Percentiles rank a stretch among this genome's conserved stretches.
phyloP scores from a whole-genome alignment of 2,113 vertebrate genomes.

The Salvelinus namaycush region DNA sequence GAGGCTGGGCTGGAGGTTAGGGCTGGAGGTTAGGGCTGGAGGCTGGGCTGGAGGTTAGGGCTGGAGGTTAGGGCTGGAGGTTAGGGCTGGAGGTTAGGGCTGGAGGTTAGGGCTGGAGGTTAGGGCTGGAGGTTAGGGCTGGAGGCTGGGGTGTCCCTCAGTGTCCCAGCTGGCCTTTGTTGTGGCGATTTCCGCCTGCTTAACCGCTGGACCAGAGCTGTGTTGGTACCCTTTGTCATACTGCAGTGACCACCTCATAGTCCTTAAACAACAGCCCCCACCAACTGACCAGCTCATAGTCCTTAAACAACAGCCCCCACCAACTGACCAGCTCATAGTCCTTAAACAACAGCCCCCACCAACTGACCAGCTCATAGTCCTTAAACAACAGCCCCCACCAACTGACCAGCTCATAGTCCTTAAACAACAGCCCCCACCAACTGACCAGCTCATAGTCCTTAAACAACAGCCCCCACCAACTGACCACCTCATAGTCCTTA shows the following conservation, averaged over 20 bases:
- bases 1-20: background rate
- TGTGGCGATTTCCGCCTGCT: conserved; percentile 69
- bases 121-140: background rate
- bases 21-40: background rate
- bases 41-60: conserved; percentile 15
- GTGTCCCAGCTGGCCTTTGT: conserved; percentile 72
- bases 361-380: no score
- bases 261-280: no score
- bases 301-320: no score
- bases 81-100: background rate
- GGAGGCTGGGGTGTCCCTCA: conserved; percentile 25
- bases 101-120: background rate
- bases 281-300: no score
- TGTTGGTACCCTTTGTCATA: conserved; percentile 56
- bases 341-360: no score
- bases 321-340: no score
- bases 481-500: no score
- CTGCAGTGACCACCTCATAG: conserved; percentile 12
- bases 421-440: no score
- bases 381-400: no score
- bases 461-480: no score
- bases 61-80: conserved; percentile 5
- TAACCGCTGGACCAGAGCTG: conserved; percentile 64
- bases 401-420: no score
- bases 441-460: no score